A percentile compares a stretch with the other conserved stretches of the same genome.
Conservation (phyloP, 2,888 invertebrate species). For the Drosophila histrio region DNA sequence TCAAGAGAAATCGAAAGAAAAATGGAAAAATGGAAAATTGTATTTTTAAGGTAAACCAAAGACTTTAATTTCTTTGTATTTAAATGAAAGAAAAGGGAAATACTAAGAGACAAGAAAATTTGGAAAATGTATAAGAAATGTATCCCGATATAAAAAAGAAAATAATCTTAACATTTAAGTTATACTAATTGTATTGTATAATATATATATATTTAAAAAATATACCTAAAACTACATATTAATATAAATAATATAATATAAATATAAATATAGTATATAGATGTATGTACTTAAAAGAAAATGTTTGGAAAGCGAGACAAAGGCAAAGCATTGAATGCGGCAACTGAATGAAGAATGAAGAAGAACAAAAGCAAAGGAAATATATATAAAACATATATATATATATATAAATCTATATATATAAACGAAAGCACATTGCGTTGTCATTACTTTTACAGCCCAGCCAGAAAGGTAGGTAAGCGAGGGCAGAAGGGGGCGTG, state of each 20-base stretch:
- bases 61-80: constrained; percentile 83
- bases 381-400: constrained; percentile 60
- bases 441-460: constrained; percentile 65
- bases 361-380: constrained; percentile 53
- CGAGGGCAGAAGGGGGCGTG: constrained; percentile 42
- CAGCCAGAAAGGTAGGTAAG: constrained; percentile 38
- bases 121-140: constrained; percentile 1
- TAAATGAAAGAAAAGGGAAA: constrained; percentile 40
- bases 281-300: constrained; percentile 63
- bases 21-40: constrained; percentile 32
- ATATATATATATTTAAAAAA: constrained; percentile 52
- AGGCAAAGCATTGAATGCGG: constrained; percentile 70
- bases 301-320: constrained; percentile 13
- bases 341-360: constrained; percentile 62
- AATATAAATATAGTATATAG: constrained; percentile 54
- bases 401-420: constrained; percentile 37
- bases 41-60: constrained; percentile 83
- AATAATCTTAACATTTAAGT: constrained; percentile 60
- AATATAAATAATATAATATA: constrained; percentile 37
- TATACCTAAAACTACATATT: constrained; percentile 32
- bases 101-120: constrained; percentile 7
- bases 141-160: constrained; percentile 27
- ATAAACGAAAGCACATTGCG: constrained; percentile 48
- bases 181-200: constrained; percentile 67
- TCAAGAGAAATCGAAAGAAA: constrained; percentile 7